A percentile compares a stretch with the other conserved stretches of the same genome.
phyloP scores from a whole-genome alignment of 2,113 vertebrate species.

The Pygathrix nemaeus region DNA sequence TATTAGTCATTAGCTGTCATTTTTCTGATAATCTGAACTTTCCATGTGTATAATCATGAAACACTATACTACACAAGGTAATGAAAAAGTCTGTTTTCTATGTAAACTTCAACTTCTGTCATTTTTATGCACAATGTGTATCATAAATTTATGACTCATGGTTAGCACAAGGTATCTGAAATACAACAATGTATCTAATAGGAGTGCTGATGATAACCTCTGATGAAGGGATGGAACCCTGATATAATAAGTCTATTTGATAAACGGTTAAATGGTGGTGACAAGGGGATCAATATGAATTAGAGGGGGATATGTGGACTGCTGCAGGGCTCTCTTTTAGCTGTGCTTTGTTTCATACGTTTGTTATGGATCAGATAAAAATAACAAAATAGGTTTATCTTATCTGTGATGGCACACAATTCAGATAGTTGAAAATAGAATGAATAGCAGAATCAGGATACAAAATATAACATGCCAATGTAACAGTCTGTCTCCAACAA shows the following conservation, averaged over 20 bases:
- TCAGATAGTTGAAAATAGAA: neutral
- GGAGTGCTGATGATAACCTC: neutral
- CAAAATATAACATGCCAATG: neutral
- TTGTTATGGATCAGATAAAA: neutral
- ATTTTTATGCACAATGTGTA: neutral
- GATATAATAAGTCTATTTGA: neutral
- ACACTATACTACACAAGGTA: neutral
- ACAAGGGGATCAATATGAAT: neutral
- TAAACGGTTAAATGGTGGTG: neutral
- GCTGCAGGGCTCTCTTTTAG: neutral
- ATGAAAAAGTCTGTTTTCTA: constrained; percentile 29
- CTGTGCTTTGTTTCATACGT: neutral
- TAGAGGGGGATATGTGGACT: neutral
- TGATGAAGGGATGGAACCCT: neutral
- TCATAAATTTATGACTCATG: neutral
- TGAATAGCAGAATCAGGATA: neutral
- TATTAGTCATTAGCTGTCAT: neutral
- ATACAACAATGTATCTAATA: neutral
- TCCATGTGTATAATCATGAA: constrained; percentile 33
- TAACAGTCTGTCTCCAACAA: neutral
- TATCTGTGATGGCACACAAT: neutral
- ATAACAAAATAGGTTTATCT: neutral
- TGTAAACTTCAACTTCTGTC: neutral
- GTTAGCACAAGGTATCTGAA: neutral
- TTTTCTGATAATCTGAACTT: constrained; percentile 53